A percentile compares a stretch with the other conserved stretches of the same genome.
These are phyloP conservation scores for Venustoraphidia nigricollis DNA, from an alignment of 2,888 invertebrate species.

Conservation along the genomic window DNA sequence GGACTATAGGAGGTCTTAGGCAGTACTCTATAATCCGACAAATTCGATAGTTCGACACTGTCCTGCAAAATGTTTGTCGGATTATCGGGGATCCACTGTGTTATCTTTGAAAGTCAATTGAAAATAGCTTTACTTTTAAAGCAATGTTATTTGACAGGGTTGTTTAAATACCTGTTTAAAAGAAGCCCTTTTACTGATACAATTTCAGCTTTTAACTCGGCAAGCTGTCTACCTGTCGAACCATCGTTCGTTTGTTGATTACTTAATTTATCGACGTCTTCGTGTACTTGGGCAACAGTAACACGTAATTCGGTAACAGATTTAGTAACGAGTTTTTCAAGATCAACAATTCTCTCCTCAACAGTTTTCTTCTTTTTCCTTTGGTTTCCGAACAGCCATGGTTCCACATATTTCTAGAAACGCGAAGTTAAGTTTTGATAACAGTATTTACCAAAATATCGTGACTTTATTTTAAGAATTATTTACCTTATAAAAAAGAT, in stretches of 20 bases:
- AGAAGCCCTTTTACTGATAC: constrained; percentile 58
- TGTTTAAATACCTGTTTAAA: constrained; percentile 41
- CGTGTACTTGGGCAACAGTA: constrained; percentile 47
- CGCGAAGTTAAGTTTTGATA: neutral
- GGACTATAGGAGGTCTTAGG: too few species aligned
- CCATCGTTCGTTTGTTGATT: constrained; percentile 28
- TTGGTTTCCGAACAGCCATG: constrained; percentile 44
- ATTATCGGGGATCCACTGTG: too few species aligned
- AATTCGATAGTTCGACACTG: too few species aligned
- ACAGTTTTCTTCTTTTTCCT: constrained; percentile 45
- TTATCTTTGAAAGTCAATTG: neutral
- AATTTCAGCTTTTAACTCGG: constrained; percentile 50
- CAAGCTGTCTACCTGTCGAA: constrained; percentile 41
- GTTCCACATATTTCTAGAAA: constrained; percentile 32
- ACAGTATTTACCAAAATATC: neutral
- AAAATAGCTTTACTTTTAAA: neutral
- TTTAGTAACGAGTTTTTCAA: constrained; percentile 47
- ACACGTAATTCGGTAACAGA: constrained; percentile 43
- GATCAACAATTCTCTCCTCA: constrained; percentile 47
- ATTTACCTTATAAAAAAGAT: constrained; percentile 66
- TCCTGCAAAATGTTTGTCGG: too few species aligned
- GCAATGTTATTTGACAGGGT: neutral
- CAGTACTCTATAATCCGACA: too few species aligned
- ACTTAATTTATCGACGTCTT: constrained; percentile 40
- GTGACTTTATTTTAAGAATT: neutral